These are phyloP conservation scores for Drosophila ustulata DNA, from an alignment of 2,888 invertebrate genomes.

Conservation along the genomic window DNA sequence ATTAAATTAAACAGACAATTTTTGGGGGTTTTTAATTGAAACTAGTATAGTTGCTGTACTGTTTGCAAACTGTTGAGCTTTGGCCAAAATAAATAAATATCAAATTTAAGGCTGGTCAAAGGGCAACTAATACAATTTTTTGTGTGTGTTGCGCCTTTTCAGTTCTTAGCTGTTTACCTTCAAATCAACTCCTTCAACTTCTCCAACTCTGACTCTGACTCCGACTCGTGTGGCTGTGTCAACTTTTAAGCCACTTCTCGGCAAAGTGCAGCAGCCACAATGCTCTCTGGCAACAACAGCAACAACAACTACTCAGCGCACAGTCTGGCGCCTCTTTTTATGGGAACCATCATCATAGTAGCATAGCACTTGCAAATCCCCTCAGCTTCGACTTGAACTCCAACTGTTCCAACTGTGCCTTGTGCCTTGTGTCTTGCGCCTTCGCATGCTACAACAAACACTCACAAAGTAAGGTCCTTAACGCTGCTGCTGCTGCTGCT, in stretches of 20 bases:
- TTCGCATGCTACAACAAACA: constrained; percentile 68
- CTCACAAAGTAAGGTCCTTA: constrained; percentile 63
- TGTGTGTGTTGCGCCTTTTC: constrained; percentile 58
- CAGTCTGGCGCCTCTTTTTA: constrained; percentile 78
- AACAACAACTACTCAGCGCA: constrained; percentile 58
- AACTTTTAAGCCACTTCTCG: constrained; percentile 71
- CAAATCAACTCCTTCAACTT: constrained; percentile 67
- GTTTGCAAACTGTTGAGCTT: too few relatives aligned
- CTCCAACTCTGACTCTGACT: constrained; percentile 10
- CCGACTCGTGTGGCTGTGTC: constrained; percentile 51
- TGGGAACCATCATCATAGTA: constrained; percentile 49
- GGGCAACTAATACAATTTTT: constrained; percentile 19
- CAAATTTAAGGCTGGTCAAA: constrained; percentile 20
- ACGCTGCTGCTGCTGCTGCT: constrained; percentile 24
- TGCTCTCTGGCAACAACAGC: constrained; percentile 29
- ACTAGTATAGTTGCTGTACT: too few relatives aligned
- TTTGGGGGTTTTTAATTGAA: not conserved
- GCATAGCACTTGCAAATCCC: constrained; percentile 37
- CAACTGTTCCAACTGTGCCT: constrained; percentile 1
- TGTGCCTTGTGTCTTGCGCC: constrained; percentile 51
- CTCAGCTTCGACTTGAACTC: constrained; percentile 1
- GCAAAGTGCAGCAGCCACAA: constrained; percentile 67
- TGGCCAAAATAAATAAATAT: not conserved
- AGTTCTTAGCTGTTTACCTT: constrained; percentile 69
- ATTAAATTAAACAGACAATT: constrained; percentile 42